phyloP scores from a whole-genome alignment of 1,140 invertebrate species.

The Aplysia californica region DNA sequence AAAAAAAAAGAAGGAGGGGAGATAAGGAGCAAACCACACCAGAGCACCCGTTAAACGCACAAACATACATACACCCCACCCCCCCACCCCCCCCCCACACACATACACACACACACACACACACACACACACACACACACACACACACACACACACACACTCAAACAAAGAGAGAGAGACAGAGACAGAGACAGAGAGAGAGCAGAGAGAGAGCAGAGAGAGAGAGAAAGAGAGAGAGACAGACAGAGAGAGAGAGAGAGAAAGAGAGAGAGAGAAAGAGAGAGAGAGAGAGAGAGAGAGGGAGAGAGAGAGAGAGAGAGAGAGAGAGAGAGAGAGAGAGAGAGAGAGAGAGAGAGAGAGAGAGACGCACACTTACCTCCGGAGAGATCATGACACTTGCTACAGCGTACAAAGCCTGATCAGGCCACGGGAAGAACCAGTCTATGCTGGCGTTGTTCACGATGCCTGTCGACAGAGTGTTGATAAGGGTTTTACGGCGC shows the following conservation, averaged over 20 bases:
- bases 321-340: not conserved
- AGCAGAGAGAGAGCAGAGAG: not conserved
- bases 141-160: too few species aligned
- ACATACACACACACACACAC: too few species aligned
- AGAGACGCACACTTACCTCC: slow-evolving; percentile 55
- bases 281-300: slow-evolving; percentile 3
- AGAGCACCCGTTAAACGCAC: too few species aligned
- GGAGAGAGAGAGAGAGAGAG: not conserved
- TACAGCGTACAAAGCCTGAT: slow-evolving; percentile 77
- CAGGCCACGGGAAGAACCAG: slow-evolving; percentile 70
- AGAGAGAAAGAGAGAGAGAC: not conserved
- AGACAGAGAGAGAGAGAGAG: not conserved
- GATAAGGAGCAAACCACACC: too few species aligned
- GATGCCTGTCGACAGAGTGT: too few species aligned
- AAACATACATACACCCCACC: too few species aligned
- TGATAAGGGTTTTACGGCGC: too few species aligned
- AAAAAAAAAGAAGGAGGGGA: too few species aligned
- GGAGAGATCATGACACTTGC: slow-evolving; percentile 80
- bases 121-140: too few species aligned
- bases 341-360: not conserved
- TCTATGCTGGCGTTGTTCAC: slow-evolving; percentile 70
- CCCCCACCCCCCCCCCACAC: too few species aligned
- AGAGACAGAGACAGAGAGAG: not conserved
- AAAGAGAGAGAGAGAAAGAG: not conserved
- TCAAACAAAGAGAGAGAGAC: too few species aligned